phyloP scores from a whole-genome alignment of 2,888 invertebrate species.

The Ommatoiulus sabulosus region DNA sequence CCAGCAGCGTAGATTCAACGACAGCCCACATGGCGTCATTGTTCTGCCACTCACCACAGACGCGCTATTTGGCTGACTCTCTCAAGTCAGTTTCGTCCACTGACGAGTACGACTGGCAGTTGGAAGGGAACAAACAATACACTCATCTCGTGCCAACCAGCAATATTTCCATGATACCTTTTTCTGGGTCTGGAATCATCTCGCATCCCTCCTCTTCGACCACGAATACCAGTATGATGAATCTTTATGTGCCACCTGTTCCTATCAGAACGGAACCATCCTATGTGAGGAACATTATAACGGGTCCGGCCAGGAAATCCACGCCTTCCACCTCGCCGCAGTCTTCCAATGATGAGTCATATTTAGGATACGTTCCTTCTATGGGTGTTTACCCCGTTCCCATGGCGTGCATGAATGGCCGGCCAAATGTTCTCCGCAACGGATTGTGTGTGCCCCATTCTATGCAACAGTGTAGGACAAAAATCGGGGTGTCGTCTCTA shows the following conservation, averaged over 20 bases:
- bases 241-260: slow-evolving; percentile 51
- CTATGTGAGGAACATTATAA: neutral
- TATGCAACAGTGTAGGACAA: slow-evolving; percentile 54
- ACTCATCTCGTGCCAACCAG: slow-evolving; percentile 35
- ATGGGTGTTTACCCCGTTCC: slow-evolving; percentile 45
- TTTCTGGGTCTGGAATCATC: neutral
- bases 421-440: neutral
- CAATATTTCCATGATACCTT: neutral
- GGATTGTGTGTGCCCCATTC: neutral
- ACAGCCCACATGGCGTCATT: slow-evolving; percentile 47
- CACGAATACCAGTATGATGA: slow-evolving; percentile 28
- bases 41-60: neutral
- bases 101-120: slow-evolving; percentile 13
- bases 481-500: slow-evolving; percentile 60
- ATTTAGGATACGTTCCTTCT: neutral
- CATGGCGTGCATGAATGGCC: neutral
- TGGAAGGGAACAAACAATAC: slow-evolving; percentile 27
- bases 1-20: slow-evolving; percentile 60
- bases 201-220: neutral
- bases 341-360: slow-evolving; percentile 50
- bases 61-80: neutral
- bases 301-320: slow-evolving; percentile 1
- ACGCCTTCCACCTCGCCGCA: slow-evolving; percentile 51
- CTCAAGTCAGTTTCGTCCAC: neutral
- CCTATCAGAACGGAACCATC: slow-evolving; percentile 50